Base-by-base conservation (phyloP, 2,113 vertebrate genomes). In the Callaeas wilsoni region DNA sequence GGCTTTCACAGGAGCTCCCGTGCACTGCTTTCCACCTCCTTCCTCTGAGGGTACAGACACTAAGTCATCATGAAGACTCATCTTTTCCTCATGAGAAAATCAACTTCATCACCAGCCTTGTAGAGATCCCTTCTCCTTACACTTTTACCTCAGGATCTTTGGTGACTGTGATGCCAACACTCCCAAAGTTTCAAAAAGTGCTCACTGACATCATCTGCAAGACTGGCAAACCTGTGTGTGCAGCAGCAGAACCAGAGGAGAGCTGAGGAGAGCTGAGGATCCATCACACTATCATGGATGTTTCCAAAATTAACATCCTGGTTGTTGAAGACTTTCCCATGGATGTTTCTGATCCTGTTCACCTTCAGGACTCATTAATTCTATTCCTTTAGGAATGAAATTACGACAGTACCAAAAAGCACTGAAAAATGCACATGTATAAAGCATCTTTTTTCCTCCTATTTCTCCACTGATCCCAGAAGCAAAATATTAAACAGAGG, bases 141-240 rank as follows among this genome's bases (percentile, higher is more conserved):
- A 27, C 21, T 62, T 79, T 47, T 6, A 37, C 20, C 20, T 70
- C 60, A 50, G 30, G 29, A 37, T 33, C 29, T 82, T 55, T 41
- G 46, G 12, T 37, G 50, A 20, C 12, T 52, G 35, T 0, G 0
- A n/a, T 12, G 7, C 32, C 49, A 80, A 2, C 4, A 15, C 12
- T 44, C 69, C 35, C 74, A 21, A 60, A 55, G 29, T 65, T 69
- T 52, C 23, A 27, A 19, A 37, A 49, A 26, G 26, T n/a, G 33
- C 27, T 67, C 10, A 1, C 50, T 77, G 50, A 37, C 41, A 64
- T 29, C 64, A 13, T 8, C 59, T 80, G 16, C 63, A 64, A 22
- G 39, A 12, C 30, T 49, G 64, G 55, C 9, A 91, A 41, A 70
- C 19, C n/a, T 46, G n/a, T 12, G 39, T 50, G 52, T 4, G 62